A percentile compares a stretch with the other conserved stretches of the same genome.
phyloP scores from a whole-genome alignment of 2,888 invertebrate species.

The Apomyelois bistriatella region DNA sequence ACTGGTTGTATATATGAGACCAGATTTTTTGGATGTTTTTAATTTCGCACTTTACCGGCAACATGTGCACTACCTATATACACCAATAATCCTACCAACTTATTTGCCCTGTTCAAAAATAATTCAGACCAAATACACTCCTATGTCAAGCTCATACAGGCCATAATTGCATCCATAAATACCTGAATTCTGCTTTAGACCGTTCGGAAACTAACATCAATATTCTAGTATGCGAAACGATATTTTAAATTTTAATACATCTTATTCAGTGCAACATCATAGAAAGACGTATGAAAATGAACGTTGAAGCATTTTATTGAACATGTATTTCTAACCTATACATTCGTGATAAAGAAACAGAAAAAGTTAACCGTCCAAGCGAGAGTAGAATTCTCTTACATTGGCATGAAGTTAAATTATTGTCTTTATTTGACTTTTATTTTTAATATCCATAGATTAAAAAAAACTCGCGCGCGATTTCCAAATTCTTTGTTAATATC shows the following conservation, averaged over 20 bases:
- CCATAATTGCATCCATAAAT: constrained; percentile 6
- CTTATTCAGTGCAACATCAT: constrained; percentile 5
- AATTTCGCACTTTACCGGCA: background rate
- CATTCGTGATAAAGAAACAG: too few relatives aligned
- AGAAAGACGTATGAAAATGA: background rate
- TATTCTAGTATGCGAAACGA: constrained; percentile 9
- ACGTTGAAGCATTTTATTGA: background rate
- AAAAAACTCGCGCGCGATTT: too few relatives aligned
- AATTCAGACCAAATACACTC: background rate
- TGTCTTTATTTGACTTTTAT: too few relatives aligned
- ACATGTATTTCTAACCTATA: background rate
- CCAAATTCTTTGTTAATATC: too few relatives aligned
- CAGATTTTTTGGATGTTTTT: background rate
- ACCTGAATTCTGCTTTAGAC: constrained; percentile 6
- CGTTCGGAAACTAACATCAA: constrained; percentile 6
- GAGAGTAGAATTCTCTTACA: too few relatives aligned
- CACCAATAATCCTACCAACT: constrained; percentile 8
- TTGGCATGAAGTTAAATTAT: too few relatives aligned
- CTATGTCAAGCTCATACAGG: constrained; percentile 7
- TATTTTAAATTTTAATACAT: constrained; percentile 4
- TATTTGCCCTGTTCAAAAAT: constrained; percentile 6
- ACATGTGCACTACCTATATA: constrained; percentile 1
- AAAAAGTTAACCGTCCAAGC: too few relatives aligned
- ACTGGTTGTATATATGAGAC: too few relatives aligned
- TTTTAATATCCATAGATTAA: too few relatives aligned